Evolutionary conservation across 2,113 vertebrate genomes (phyloP).

Genomic region (Nanorana parkeri): DNA sequence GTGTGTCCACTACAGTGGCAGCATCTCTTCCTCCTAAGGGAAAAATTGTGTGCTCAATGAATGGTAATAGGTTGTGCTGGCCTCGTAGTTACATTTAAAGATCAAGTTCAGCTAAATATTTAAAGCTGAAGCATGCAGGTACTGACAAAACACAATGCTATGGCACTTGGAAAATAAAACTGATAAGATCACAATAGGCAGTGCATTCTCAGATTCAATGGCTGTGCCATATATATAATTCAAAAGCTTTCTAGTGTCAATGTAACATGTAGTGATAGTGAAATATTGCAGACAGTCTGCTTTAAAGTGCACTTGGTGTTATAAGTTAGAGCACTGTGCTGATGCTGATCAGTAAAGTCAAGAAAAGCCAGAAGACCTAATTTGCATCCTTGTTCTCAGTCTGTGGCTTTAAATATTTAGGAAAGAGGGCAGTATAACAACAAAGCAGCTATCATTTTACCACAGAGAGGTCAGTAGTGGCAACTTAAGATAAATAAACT

Average conservation of each 20-base stretch:
- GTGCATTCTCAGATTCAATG: slow-evolving; percentile 44
- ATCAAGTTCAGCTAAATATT: slow-evolving; percentile 70
- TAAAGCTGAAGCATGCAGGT: slow-evolving; percentile 60
- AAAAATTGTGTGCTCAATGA: slow-evolving; percentile 62
- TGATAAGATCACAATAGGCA: slow-evolving; percentile 54
- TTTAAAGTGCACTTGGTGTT: too few species aligned
- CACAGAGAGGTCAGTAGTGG: too few species aligned
- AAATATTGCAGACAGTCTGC: neutral
- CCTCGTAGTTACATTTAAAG: slow-evolving; percentile 60
- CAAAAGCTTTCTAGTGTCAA: slow-evolving; percentile 60
- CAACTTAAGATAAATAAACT: too few species aligned
- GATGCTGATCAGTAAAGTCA: too few species aligned
- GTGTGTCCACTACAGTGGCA: slow-evolving; percentile 51
- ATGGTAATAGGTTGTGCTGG: slow-evolving; percentile 56
- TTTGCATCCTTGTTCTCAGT: too few species aligned
- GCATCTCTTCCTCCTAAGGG: slow-evolving; percentile 40
- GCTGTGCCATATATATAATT: slow-evolving; percentile 63
- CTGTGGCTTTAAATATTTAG: too few species aligned
- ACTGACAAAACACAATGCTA: slow-evolving; percentile 54
- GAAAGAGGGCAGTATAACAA: too few species aligned
- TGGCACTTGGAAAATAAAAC: slow-evolving; percentile 51
- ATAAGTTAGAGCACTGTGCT: too few species aligned
- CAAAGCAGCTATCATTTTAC: too few species aligned
- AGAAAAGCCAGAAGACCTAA: too few species aligned
- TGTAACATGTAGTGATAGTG: slow-evolving; percentile 48